Conservation (phyloP, 2,113 vertebrate genomes). For the Tragelaphus strepsiceros region DNA sequence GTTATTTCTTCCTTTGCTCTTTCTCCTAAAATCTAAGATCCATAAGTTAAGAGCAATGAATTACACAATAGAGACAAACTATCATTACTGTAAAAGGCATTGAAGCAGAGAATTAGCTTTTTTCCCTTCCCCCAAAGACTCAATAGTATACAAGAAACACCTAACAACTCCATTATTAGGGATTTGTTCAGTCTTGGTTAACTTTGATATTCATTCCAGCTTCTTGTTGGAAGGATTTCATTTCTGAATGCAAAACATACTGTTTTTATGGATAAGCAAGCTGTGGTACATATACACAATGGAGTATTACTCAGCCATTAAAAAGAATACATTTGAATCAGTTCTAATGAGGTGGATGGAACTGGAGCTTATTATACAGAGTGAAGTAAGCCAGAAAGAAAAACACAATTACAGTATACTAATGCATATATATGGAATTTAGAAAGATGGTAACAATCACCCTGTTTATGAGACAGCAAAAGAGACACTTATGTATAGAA, state of each 20-base stretch:
- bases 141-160: background rate
- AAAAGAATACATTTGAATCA: too few relatives aligned
- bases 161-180: background rate
- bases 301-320: too few relatives aligned
- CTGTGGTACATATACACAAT: too few relatives aligned
- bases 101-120: conserved; percentile 22
- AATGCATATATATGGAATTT: too few relatives aligned
- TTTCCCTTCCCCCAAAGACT: background rate
- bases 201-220: background rate
- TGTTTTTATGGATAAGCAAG: too few relatives aligned
- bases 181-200: background rate
- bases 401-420: too few relatives aligned
- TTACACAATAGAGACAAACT: background rate
- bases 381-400: too few relatives aligned
- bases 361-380: too few relatives aligned
- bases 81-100: background rate
- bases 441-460: too few relatives aligned
- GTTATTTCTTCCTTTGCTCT: background rate
- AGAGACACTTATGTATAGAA: too few relatives aligned
- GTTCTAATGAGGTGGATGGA: too few relatives aligned
- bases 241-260: background rate
- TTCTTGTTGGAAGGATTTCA: conserved; percentile 3
- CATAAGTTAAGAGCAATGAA: background rate
- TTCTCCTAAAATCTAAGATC: background rate
- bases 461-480: too few relatives aligned